Evolutionary conservation across 2,113 vertebrate genomes (phyloP).

Genomic region (Perca schrenkii): DNA sequence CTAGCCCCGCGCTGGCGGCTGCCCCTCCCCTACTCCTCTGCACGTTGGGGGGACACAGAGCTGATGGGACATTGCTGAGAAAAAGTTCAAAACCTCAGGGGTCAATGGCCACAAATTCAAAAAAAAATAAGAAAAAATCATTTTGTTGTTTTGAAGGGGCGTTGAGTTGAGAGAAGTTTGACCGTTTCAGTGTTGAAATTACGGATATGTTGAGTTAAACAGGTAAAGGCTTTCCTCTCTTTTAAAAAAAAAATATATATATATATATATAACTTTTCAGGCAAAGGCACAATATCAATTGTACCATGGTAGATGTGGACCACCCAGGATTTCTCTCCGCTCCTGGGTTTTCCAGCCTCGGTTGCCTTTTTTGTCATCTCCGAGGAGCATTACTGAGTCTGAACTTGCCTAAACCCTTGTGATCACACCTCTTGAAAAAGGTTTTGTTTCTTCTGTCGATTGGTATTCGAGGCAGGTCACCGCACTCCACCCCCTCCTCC

Average conservation of each 20-base stretch:
- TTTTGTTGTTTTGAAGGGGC: conserved; percentile 8
- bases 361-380: conserved; percentile 90
- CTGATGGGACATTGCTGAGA: conserved; percentile 92
- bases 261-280: not conserved
- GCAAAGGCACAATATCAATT: conserved; percentile 87
- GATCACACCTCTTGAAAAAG: conserved; percentile 99
- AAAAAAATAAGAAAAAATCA: not conserved
- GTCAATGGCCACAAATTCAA: conserved; percentile 13
- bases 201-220: not conserved
- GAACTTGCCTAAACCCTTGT: conserved; percentile 99
- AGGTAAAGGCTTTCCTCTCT: not conserved
- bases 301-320: conserved; percentile 96
- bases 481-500: conserved; percentile 70
- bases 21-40: conserved; percentile 74
- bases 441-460: conserved; percentile 99
- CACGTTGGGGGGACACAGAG: conserved; percentile 89
- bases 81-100: conserved; percentile 88
- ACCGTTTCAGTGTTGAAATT: fast-evolving
- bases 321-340: conserved; percentile 94
- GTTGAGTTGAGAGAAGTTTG: not conserved
- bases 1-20: conserved; percentile 72
- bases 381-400: conserved; percentile 98
- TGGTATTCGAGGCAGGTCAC: conserved; percentile 99
- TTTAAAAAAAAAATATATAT: not conserved
- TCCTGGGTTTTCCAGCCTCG: conserved; percentile 81